Percentiles rank a stretch among this genome's conserved stretches.
Evolutionary conservation across 1,140 invertebrate species (phyloP).

Genomic region (Drosophila ohnishii): DNA sequence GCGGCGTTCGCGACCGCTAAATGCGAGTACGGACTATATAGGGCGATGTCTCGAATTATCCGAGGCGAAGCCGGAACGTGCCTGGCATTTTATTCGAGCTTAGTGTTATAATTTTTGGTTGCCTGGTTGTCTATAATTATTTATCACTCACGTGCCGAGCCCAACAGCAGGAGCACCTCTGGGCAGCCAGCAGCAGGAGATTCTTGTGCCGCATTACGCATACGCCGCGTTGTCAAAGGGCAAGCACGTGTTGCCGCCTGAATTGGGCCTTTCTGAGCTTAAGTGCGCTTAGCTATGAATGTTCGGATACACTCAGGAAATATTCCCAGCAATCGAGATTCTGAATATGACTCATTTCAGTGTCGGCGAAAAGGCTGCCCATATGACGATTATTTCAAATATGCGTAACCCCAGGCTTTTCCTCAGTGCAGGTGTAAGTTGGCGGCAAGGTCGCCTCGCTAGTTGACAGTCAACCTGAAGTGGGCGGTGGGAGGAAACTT

Average conservation of each 20-base stretch:
- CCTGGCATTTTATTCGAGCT: constrained; percentile 53
- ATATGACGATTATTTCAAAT: not conserved
- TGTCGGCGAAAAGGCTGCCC: not conserved
- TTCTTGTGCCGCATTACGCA: constrained; percentile 56
- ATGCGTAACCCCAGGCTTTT: not conserved
- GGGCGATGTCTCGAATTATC: constrained; percentile 27
- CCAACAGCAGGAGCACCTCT: constrained; percentile 23
- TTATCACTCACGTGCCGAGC: constrained; percentile 66
- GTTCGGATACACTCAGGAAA: constrained; percentile 4
- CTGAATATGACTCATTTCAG: too few relatives aligned
- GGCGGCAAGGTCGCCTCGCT: constrained; percentile 35
- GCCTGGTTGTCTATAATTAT: constrained; percentile 68
- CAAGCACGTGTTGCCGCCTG: constrained; percentile 45
- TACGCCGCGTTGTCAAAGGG: constrained; percentile 57
- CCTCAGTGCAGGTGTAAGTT: constrained; percentile 4
- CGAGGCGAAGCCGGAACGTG: constrained; percentile 50
- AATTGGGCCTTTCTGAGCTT: constrained; percentile 28
- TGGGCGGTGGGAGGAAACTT: constrained; percentile 14
- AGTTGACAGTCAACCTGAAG: constrained; percentile 57
- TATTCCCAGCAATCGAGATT: too few relatives aligned
- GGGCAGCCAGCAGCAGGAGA: constrained; percentile 3
- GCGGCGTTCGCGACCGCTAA: constrained; percentile 55
- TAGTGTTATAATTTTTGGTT: constrained; percentile 58
- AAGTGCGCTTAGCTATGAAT: constrained; percentile 22
- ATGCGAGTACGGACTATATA: constrained; percentile 33